Percentiles rank a stretch among this genome's conserved stretches.
phyloP scores from a whole-genome alignment of 2,113 vertebrate genomes.

The Zapus hudsonius region DNA sequence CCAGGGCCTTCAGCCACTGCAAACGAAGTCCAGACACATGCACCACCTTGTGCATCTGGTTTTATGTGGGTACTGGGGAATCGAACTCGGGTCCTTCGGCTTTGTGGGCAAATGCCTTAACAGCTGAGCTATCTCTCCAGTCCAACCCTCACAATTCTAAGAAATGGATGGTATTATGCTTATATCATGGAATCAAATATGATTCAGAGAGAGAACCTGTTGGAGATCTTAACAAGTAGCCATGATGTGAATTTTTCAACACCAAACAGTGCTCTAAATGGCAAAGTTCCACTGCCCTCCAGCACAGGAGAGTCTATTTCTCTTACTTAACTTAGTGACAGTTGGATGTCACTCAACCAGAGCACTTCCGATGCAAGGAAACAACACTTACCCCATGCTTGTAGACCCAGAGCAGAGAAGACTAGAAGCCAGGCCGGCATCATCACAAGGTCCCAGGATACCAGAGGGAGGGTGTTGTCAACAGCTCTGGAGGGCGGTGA shows the following conservation, averaged over 20 bases:
- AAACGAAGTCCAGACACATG: too few species aligned
- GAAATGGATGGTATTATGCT: background rate
- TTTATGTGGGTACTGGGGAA: too few species aligned
- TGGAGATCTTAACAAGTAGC: background rate
- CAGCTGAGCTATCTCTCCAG: too few species aligned
- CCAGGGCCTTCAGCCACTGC: too few species aligned
- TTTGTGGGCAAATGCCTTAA: too few species aligned
- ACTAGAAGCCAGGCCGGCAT: conserved; percentile 41
- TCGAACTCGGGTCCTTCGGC: too few species aligned
- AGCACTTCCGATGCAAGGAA: background rate
- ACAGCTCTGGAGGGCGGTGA: background rate
- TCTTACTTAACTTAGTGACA: background rate
- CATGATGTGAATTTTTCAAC: background rate
- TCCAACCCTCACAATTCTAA: background rate
- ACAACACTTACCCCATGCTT: conserved; percentile 59
- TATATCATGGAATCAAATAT: background rate
- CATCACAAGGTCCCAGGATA: background rate
- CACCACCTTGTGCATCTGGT: too few species aligned
- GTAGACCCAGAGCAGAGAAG: conserved; percentile 6
- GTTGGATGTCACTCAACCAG: background rate
- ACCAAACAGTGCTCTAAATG: background rate
- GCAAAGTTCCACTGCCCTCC: background rate
- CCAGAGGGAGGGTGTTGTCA: fast-evolving
- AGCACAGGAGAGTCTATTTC: background rate
- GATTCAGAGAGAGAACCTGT: background rate